phyloP scores from a whole-genome alignment of 2,888 invertebrate species.

The Deroplatys truncata region DNA sequence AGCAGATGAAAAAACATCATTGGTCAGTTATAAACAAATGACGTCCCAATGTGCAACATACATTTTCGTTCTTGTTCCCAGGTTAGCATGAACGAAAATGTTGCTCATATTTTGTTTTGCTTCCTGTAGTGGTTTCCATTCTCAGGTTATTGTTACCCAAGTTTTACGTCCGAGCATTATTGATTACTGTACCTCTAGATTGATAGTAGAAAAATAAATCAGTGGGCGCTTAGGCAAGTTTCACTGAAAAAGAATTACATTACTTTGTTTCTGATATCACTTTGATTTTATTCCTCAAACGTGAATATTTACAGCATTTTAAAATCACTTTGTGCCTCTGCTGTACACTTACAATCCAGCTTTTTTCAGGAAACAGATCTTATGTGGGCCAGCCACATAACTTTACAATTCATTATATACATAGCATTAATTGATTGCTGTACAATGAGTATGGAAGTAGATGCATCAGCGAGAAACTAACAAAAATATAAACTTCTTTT shows the following conservation, averaged over 20 bases:
- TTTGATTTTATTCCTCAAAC: neutral
- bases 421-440: neutral
- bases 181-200: too few relatives aligned
- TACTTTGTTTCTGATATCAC: neutral
- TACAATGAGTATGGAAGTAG: neutral
- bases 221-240: too few relatives aligned
- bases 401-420: neutral
- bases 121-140: too few relatives aligned
- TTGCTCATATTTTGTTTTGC: too few relatives aligned
- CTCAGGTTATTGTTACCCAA: too few relatives aligned
- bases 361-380: neutral
- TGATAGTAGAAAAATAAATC: too few relatives aligned
- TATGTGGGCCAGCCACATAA: neutral
- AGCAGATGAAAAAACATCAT: too few relatives aligned
- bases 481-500: neutral
- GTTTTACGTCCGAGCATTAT: too few relatives aligned
- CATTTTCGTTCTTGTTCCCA: too few relatives aligned
- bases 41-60: too few relatives aligned
- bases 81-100: too few relatives aligned
- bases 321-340: neutral
- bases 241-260: neutral
- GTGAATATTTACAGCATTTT: neutral
- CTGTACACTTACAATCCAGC: neutral
- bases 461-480: neutral
- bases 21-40: too few relatives aligned